Conservation (phyloP, 2,797 vertebrate genomes). For the Coccyzus lansbergi region DNA sequence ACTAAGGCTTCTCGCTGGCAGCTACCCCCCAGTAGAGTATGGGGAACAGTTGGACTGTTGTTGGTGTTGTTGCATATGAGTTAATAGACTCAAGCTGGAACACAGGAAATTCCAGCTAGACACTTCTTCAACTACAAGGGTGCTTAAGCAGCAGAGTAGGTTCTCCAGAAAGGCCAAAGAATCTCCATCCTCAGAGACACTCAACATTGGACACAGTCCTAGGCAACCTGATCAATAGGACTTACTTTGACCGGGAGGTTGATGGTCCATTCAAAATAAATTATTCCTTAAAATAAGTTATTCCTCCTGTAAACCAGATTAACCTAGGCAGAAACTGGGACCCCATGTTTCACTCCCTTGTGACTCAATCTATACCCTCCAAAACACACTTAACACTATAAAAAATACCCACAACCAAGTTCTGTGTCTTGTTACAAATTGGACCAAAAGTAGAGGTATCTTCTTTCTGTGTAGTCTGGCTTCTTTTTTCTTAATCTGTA, state of each 20-base stretch:
- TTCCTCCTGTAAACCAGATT: not conserved
- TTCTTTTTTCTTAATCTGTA: not conserved
- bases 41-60: not conserved
- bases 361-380: not conserved
- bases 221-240: not conserved
- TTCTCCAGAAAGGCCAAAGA: not conserved
- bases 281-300: not conserved
- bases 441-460: not conserved
- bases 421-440: not conserved
- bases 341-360: not conserved
- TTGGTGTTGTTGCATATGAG: not conserved
- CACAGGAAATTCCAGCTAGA: not conserved
- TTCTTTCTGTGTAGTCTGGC: not conserved
- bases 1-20: not conserved
- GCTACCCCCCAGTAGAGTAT: accelerated
- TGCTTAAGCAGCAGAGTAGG: not conserved
- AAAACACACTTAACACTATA: not conserved
- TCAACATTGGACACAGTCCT: not conserved
- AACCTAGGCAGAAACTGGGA: not conserved
- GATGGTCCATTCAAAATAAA: not conserved
- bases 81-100: not conserved
- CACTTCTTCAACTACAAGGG: not conserved
- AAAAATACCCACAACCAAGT: not conserved
- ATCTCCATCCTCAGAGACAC: not conserved
- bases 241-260: not conserved